Evolutionary conservation across 2,113 vertebrate genomes (phyloP), one percentile per base, ranked within the genome.

Genomic region (Ammodytes dubius): DNA sequence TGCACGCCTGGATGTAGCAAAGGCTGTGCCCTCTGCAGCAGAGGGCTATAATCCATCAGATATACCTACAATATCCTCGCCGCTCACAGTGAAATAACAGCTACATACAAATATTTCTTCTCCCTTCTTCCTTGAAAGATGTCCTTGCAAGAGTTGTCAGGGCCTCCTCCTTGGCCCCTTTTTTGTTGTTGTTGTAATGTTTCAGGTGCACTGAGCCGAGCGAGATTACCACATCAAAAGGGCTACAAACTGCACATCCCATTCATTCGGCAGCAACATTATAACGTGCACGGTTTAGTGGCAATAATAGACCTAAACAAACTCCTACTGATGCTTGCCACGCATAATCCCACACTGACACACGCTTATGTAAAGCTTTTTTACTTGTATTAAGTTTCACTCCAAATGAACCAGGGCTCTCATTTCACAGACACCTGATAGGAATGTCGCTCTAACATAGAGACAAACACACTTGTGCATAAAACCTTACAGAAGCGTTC

Each of bases 361-460:
- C 65, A 85, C 70, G 68, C 79, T 83, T 75, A 77, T 78, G 82
- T 85, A 87, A 88, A 82, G 69, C 77, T 75, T 86, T 89, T 90
- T 89, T 78, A 78, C 76, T 86, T 86, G 85, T 82, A 89, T 90
- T 87, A 88, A 89, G 84, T 79, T 78, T 87, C 82, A 84, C 87
- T 88, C 74, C 83, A 82, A 88, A 68, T 64, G 75, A 64, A 82
- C 79, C 70, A 88, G 87, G 78, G 85, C 87, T 83, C 83, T 87
- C 68, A 76, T 86, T 90, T 87, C 57, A 77, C 15, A 6, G 81
- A 71, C 63, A 64, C 57, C 73, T 64, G 74, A 85, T 82, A 73
- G 56, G 81, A 86, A 65, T 67, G 53, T 79, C 81, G 88, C 57
- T 83, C 79, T 67, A 71, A 81, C 73, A 61, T n/a, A 14, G 27